Percentiles rank a stretch among this genome's conserved stretches.
Evolutionary conservation across 2,888 invertebrate species (phyloP).

Genomic region (Tipula vernalis): DNA sequence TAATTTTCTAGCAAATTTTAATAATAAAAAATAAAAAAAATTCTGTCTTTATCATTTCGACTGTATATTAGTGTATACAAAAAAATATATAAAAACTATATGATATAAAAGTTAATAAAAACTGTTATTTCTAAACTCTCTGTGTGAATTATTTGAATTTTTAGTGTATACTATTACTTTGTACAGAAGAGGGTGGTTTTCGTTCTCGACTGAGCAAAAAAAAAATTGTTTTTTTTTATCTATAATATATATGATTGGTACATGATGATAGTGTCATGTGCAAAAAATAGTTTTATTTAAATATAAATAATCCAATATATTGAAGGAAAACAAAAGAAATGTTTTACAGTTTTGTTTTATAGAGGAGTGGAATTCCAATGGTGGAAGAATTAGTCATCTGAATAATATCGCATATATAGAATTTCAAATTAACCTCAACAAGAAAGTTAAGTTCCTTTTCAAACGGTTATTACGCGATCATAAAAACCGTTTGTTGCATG

Average conservation of each 20-base stretch:
- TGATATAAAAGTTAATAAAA: not conserved
- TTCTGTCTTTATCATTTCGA: not conserved
- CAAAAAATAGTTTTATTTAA: not conserved
- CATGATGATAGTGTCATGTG: slow-evolving; percentile 4
- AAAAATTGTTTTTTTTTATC: not conserved
- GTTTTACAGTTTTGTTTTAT: not conserved
- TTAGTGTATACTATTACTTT: not conserved
- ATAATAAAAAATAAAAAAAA: not conserved
- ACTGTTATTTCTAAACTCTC: not conserved
- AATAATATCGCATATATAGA: not conserved
- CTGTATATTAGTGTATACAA: not conserved
- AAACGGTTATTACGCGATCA: not conserved
- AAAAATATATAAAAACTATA: not conserved
- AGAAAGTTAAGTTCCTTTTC: not conserved
- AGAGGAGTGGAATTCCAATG: not conserved
- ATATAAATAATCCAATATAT: not conserved
- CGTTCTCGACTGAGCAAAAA: not conserved
- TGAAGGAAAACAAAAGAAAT: not conserved
- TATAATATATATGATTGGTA: not conserved
- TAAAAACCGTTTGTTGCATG: not conserved
- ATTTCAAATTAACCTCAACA: not conserved
- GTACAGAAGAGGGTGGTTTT: not conserved
- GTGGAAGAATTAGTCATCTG: not conserved
- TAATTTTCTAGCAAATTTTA: not conserved
- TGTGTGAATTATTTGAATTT: not conserved